Conservation (phyloP, 2,888 invertebrate genomes). For the Geophilus truncorum region DNA sequence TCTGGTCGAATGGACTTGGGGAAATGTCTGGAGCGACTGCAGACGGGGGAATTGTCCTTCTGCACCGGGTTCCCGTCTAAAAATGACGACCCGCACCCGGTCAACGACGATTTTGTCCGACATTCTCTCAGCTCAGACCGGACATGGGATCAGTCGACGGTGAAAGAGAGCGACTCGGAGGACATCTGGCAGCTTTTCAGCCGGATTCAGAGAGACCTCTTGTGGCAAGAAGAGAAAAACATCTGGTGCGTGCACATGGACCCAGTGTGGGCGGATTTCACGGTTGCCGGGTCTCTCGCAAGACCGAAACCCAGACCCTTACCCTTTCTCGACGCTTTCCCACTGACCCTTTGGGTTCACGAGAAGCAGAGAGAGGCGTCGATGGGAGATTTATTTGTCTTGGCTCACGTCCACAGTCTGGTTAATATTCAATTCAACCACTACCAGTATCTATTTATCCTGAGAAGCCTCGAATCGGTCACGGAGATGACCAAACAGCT, state of each 20-base stretch:
- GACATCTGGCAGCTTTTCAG: neutral
- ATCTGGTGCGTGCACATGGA: conserved; percentile 82
- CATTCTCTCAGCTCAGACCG: conserved; percentile 56
- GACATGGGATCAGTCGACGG: neutral
- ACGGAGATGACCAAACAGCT: conserved; percentile 73
- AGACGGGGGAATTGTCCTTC: conserved; percentile 68
- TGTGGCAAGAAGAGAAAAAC: conserved; percentile 80
- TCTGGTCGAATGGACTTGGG: conserved; percentile 65
- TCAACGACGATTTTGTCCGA: conserved; percentile 74
- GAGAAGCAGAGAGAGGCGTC: conserved; percentile 45
- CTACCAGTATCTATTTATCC: conserved; percentile 82
- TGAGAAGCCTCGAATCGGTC: conserved; percentile 74
- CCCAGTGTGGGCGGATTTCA: conserved; percentile 89
- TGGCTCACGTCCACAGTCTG: conserved; percentile 75
- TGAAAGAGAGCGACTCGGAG: neutral
- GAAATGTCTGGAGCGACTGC: conserved; percentile 69
- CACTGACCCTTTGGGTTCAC: conserved; percentile 80
- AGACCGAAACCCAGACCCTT: conserved; percentile 44
- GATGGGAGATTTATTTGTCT: conserved; percentile 63
- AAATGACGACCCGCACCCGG: conserved; percentile 64
- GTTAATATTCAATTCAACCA: conserved; percentile 88
- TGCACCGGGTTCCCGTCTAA: conserved; percentile 72
- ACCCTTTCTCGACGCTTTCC: conserved; percentile 60
- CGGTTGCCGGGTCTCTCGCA: conserved; percentile 65
- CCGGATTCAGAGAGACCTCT: conserved; percentile 47